Evolutionary conservation across 1,140 invertebrate genomes (phyloP), one percentile per base, ranked within the genome.

Genomic region (Drosophila paulistorum): DNA sequence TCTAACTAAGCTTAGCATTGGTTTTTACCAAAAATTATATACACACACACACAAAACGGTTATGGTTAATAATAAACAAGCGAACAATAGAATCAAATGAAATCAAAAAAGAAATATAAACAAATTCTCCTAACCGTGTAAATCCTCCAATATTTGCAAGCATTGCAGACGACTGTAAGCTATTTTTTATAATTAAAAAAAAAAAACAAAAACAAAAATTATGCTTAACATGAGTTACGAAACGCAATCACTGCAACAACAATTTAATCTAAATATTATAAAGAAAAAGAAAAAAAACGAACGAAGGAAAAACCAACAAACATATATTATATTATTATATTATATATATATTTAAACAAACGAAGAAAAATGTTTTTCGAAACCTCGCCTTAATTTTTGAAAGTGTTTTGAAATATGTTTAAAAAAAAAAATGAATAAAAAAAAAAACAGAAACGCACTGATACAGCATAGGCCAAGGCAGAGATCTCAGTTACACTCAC

Each of bases 301-400:
- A 66, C 14, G 2, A 61, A 60, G 10, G 30, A 37, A 45, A 76
- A 62, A 23, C 45, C 7, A 51, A 20, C 17, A 51, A 17, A 58
- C 55, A 58, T 42, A 37, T 61, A 20, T 51, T 51, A 51, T 30
- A 30, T 30, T 30, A 30, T 30, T 23, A 11, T 51, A 51, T 17
- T 10, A 37, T 37, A 37, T n/a, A 39, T 13, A 13, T 11, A 75
- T 75, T 75, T 65, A 39, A 62, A 75, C 33, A 70, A 66, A 66
- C 14, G 1, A 61, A 60, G 17, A 20, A 37, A 54, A 77, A 64
- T 70, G 72, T 77, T 77, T 78, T 78, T 77, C 67, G 57, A 78
- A 73, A 79, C 77, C 77, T 79, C 77, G 77, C 77, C 77, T 79
- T 79, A 78, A 79, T 79, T 79, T 79, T 79, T 78, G 59, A 79